Evolutionary conservation across 2,888 invertebrate genomes (phyloP), one percentile per base, ranked within the genome.

Genomic region (Ptilodon capucinus): DNA sequence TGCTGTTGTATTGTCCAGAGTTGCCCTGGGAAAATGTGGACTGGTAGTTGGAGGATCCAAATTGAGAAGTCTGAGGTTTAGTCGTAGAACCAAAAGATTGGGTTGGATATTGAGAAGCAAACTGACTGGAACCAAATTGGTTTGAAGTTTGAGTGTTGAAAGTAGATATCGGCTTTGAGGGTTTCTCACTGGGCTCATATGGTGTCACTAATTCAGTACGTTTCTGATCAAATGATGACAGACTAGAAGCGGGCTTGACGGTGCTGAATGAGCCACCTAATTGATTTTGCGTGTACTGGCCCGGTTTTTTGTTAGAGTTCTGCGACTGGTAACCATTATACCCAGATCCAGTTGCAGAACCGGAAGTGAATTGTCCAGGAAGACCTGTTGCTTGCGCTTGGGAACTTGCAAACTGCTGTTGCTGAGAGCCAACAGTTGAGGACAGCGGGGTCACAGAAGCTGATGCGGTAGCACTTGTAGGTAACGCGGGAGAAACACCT

Each of bases 151-250:
- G 21, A 25, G 4, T 17, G 35, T 16, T 18, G 38, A 13, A 17
- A 8, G 8, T 16, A 16, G 40, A 25, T 5, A 1, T 13, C 4
- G 9, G 19, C 40, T 23, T 41, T 16, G 25, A 34, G n/a, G 51
- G 19, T 41, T 23, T 41, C 36, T 61, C 54, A 41, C 49, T 67
- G 0, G 70, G 52, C 62, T 76, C 79, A 9, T 81, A 69, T 16
- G 83, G 81, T 40, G 80, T 81, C 7, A 79, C 77, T 23, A 81
- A 59, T 54, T 77, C 81, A 47, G 60, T 78, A 4, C 74, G 64
- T 19, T 63, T 57, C 46, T 64, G 71, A 18, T 48, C 53, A 23
- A 57, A 56, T 47, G 56, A 50, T 48, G 40, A 38, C 39, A 47
- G 51, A 23, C 38, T 48, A n/a, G 46, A 41, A 46, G 42, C 46